A percentile compares a stretch with the other conserved stretches of the same genome.
Conservation (phyloP, 1,140 invertebrate genomes). For the Trichogramma pretiosum region DNA sequence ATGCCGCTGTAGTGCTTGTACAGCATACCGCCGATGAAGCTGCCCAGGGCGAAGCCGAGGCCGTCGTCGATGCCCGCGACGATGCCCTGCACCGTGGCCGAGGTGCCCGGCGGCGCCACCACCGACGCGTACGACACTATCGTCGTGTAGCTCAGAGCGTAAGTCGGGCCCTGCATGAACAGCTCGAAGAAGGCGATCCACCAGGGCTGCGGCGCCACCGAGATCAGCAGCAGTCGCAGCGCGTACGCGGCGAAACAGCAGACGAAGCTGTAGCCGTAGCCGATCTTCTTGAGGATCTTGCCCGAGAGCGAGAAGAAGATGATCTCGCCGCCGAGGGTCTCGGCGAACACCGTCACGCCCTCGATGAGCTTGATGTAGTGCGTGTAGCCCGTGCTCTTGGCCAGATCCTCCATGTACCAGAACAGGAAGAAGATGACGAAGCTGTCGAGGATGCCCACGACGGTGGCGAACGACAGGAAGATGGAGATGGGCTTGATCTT, state of each 20-base stretch:
- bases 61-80: slow-evolving; percentile 76
- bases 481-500: slow-evolving; percentile 52
- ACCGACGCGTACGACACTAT: slow-evolving; percentile 69
- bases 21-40: slow-evolving; percentile 51
- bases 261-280: slow-evolving; percentile 62
- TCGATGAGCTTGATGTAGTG: slow-evolving; percentile 66
- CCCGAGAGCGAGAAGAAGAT: slow-evolving; percentile 56
- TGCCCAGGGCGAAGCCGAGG: slow-evolving; percentile 56
- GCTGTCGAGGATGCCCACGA: slow-evolving; percentile 65
- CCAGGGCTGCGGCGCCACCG: slow-evolving; percentile 63
- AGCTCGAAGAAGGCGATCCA: slow-evolving; percentile 62
- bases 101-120: slow-evolving; percentile 65
- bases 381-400: slow-evolving; percentile 48
- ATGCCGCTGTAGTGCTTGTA: slow-evolving; percentile 50
- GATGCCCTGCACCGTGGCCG: slow-evolving; percentile 70
- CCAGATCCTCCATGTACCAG: slow-evolving; percentile 70
- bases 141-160: slow-evolving; percentile 67
- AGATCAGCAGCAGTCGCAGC: slow-evolving; percentile 57
- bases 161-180: slow-evolving; percentile 68
- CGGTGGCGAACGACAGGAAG: slow-evolving; percentile 60
- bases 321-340: slow-evolving; percentile 65
- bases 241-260: slow-evolving; percentile 64
- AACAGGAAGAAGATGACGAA: slow-evolving; percentile 73
- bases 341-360: slow-evolving; percentile 62
- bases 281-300: slow-evolving; percentile 55